Evolutionary conservation across 2,113 vertebrate genomes (phyloP).

Genomic region (Eretmodus cyanostictus): DNA sequence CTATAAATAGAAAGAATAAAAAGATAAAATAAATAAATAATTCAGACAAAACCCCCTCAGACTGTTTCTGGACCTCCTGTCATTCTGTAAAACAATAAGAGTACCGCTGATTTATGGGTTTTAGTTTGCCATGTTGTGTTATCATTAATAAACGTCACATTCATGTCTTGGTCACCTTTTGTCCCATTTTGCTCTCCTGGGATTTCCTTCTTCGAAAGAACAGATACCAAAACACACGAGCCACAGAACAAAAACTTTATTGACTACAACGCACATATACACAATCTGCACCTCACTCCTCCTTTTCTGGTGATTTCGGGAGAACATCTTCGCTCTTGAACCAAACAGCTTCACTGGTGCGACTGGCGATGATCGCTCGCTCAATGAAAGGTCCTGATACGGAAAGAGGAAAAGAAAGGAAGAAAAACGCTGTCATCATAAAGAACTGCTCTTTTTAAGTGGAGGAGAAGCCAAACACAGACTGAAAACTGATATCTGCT

Average conservation of each 20-base stretch:
- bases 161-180: not conserved
- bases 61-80: accelerated
- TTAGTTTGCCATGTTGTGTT: not conserved
- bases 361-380: slow-evolving; percentile 72
- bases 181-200: not conserved
- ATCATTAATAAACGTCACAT: not conserved
- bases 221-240: accelerated
- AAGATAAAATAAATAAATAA: not conserved
- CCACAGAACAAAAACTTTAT: slow-evolving; percentile 23
- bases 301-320: slow-evolving; percentile 10
- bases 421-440: not conserved
- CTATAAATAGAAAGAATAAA: not conserved
- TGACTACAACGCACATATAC: not conserved
- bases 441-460: not conserved
- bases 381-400: slow-evolving; percentile 78
- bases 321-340: slow-evolving; percentile 71
- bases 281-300: not conserved
- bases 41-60: accelerated
- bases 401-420: not conserved
- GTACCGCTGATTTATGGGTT: not conserved
- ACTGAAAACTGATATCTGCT: not conserved
- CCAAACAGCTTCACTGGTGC: slow-evolving; percentile 81
- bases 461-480: not conserved
- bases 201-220: not conserved
- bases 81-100: not conserved